Base-by-base conservation (phyloP, 2,113 vertebrate genomes). In the Odobenus rosmarus region DNA sequence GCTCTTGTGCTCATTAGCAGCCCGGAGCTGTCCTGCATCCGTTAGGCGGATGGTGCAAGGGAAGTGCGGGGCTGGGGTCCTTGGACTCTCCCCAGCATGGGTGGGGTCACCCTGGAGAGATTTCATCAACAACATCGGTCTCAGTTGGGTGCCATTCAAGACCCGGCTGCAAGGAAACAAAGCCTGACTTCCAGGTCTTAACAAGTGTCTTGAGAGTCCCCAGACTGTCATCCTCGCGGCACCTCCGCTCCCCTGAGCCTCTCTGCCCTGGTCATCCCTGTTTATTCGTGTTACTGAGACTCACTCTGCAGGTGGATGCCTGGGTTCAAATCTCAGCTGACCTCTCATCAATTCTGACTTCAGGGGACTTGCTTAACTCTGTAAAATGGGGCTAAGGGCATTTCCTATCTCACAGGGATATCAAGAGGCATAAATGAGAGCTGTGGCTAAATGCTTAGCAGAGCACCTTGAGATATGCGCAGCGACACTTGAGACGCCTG, bases 11-110 rank as follows among this genome's bases (percentile, higher is more conserved):
- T 93, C 62, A 1, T 81, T 71, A 55, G 24, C 67, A 36, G 15
- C 51, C 14, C 53, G 21, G 23, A 36, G 1, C 33, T 69, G 33
- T 59, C 0, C 89, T 5, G 31, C 67, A 36, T 69, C 85, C 93
- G 81, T 49, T 28, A 90, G 92, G 95, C 87, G 33, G 61, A 82
- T 55, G 59, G 77, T 39, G 79, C 91, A 83, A 39, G 86, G 95
- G 33, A 89, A 39, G 92, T 2, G 15, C 15, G 0, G 21, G 76
- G 84, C 74, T 26, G 74, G 87, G 96, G 84, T 80, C 79, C 72
- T 51, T 0, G 2, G 33, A 51, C 74, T 62, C 14, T 53, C 86
- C 26, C 24, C 10, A 2, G 6, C 0, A 1, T n/a, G 51, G 46
- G 57, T 21, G 86, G 26, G 33, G n/a, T 74, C 49, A 12, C 85